A percentile compares a stretch with the other conserved stretches of the same genome.
Evolutionary conservation across 2,797 vertebrate genomes (phyloP).

Genomic region (Manis crassicaudata): DNA sequence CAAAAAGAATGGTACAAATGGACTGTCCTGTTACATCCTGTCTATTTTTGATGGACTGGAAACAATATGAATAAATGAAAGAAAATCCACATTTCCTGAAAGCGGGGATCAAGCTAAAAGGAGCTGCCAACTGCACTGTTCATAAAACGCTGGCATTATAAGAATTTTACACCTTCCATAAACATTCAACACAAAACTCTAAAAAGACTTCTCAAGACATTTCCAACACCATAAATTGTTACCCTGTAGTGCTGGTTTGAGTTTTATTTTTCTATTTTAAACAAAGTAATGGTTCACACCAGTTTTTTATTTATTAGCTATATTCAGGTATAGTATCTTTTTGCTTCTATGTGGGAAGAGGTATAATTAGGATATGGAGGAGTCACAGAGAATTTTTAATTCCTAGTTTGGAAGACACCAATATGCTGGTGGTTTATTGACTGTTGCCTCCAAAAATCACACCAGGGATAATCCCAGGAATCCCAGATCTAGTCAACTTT

Average conservation of each 20-base stretch:
- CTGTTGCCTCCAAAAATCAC: not conserved
- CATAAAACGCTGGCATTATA: conserved; percentile 72
- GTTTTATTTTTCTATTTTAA: conserved; percentile 76
- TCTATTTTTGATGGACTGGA: conserved; percentile 76
- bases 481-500: not conserved
- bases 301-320: conserved; percentile 63
- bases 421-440: not conserved
- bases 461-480: not conserved
- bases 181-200: conserved; percentile 68
- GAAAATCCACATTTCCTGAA: conserved; percentile 70
- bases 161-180: conserved; percentile 75
- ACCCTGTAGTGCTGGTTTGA: conserved; percentile 46
- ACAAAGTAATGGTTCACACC: conserved; percentile 56
- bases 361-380: conserved; percentile 31
- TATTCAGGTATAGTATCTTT: conserved; percentile 8
- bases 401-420: not conserved
- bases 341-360: conserved; percentile 44
- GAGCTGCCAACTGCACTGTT: conserved; percentile 58
- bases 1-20: conserved; percentile 61
- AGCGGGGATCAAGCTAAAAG: conserved; percentile 57
- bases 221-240: conserved; percentile 61
- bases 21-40: conserved; percentile 74
- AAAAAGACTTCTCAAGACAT: conserved; percentile 74
- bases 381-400: not conserved
- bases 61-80: conserved; percentile 76